phyloP scores from a whole-genome alignment of 2,113 vertebrate genomes.

The Gobio gobio region DNA sequence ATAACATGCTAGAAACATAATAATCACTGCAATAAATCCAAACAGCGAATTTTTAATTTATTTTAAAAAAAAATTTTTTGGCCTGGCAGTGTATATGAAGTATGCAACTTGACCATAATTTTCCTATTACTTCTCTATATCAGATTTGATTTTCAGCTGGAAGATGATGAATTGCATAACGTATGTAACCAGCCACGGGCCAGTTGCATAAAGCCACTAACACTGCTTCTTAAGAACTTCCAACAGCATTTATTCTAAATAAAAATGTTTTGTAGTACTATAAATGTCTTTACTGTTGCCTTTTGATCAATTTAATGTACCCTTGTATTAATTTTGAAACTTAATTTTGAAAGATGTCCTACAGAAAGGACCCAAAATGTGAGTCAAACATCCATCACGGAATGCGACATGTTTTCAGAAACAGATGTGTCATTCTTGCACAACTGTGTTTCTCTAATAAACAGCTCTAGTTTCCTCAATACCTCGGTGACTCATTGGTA shows the following conservation, averaged over 20 bases:
- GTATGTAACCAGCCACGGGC: neutral
- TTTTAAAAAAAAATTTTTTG: no score
- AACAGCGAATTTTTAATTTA: no score
- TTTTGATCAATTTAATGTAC: neutral
- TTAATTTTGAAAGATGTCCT: neutral
- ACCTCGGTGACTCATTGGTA: constrained; percentile 17
- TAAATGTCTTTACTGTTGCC: neutral
- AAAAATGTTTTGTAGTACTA: neutral
- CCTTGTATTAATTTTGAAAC: neutral
- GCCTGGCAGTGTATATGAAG: neutral
- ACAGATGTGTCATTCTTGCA: constrained; percentile 30
- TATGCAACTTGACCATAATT: neutral
- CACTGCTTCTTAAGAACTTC: no score
- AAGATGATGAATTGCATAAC: neutral
- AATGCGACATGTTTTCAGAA: constrained; percentile 13
- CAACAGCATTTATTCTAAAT: no score
- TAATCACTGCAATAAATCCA: no score
- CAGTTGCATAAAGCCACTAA: no score
- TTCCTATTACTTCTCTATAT: neutral
- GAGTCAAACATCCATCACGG: neutral
- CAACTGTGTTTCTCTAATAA: constrained; percentile 2
- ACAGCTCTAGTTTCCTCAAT: constrained; percentile 5
- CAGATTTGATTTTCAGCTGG: neutral
- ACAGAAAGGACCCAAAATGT: neutral
- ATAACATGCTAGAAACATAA: no score